Evolutionary conservation across 1,140 invertebrate species (phyloP), one percentile per base, ranked within the genome.

Genomic region (Hylaeus anthracinus): DNA sequence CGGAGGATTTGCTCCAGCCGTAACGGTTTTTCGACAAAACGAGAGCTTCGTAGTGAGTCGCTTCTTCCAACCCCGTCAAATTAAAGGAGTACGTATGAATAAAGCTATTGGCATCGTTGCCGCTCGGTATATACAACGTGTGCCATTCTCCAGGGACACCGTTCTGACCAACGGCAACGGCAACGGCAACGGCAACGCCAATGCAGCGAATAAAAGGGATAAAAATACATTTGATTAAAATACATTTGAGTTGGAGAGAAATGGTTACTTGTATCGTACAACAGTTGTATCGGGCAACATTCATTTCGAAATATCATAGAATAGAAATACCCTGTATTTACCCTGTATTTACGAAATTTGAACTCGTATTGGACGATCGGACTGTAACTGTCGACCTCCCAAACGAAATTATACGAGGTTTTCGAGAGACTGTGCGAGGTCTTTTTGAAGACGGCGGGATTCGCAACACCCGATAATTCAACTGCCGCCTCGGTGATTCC

Each of bases 361-460:
- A 97, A 94, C 67, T 95, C 95, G 81, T 96, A 97, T 88, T 96
- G 95, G 45, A 95, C 95, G 37, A 97, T 95, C 0, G 95, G 94
- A n/a, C 95, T 95, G 86, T 96, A 97, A 72, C 96, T 97, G 84
- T 97, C 96, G 4, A 96, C 96, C 88, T 96, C 95, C 96, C 96
- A 97, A 58, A 96, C 95, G 1, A 97, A 94, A 12, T 95, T 96
- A 87, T 95, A 95, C 10, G 94, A 94, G 45, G 92, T 92, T 67
- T 90, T 91, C 0, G 89, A 89, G 0, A 92, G 88, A 64, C 90
- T 84, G 61, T 91, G 89, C 9, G 94, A 93, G 70, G 93, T 94
- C 71, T 94, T 94, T 79, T 95, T 96, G 70, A 96, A 95, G 1
- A 95, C 86, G 8, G 95, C 95, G 12, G 94, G 94, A 92, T 96